phyloP scores from a whole-genome alignment of 1,140 invertebrate genomes.

The Eriocheir sinensis region DNA sequence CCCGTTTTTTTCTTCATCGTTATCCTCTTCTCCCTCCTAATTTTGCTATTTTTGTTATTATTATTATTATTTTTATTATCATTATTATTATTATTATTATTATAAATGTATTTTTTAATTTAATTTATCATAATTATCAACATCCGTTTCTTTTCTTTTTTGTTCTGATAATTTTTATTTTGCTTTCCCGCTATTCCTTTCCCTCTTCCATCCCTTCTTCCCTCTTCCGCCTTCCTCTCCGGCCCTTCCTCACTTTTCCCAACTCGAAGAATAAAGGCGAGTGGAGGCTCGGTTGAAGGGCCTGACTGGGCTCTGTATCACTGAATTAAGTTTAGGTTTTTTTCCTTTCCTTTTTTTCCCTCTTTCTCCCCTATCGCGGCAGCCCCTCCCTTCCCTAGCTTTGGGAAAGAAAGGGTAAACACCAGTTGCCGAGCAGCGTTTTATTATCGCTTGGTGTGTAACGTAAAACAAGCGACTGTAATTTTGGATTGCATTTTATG shows the following conservation, averaged over 20 bases:
- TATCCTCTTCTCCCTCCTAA: neutral
- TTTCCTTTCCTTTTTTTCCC: neutral
- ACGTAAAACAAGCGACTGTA: no score
- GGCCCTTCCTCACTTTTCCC: neutral
- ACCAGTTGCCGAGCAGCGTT: neutral
- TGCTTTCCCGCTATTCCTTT: neutral
- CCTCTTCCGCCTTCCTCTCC: neutral
- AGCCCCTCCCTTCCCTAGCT: constrained; percentile 49
- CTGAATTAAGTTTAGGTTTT: constrained; percentile 17
- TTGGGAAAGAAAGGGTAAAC: constrained; percentile 55
- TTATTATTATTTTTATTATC: neutral
- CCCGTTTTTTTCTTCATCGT: no score
- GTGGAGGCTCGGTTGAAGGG: neutral
- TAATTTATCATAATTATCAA: neutral
- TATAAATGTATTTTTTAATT: no score
- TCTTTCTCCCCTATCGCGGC: neutral
- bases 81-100: neutral
- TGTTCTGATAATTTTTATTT: neutral
- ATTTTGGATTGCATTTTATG: no score
- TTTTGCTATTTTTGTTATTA: neutral
- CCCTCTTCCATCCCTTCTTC: neutral
- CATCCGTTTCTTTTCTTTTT: neutral
- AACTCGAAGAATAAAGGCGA: neutral
- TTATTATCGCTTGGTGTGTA: neutral
- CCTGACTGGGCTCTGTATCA: constrained; percentile 17